phyloP scores from a whole-genome alignment of 2,888 invertebrate genomes.

The Lepidocyrtoides sp. region DNA sequence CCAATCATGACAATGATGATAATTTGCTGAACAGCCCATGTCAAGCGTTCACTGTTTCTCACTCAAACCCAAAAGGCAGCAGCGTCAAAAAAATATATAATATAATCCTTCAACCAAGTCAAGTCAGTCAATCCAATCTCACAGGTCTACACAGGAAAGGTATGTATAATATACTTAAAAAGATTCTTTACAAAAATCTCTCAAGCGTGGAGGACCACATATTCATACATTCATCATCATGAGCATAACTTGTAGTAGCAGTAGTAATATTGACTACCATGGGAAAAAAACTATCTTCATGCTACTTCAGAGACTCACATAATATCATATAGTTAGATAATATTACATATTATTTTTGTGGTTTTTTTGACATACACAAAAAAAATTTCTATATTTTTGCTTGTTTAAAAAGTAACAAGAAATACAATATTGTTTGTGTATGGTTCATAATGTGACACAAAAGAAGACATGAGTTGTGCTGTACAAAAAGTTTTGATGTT shows the following conservation, averaged over 20 bases:
- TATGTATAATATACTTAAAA: not conserved
- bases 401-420: not conserved
- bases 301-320: not conserved
- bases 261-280: constrained; percentile 18
- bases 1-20: not conserved
- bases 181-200: constrained; percentile 29
- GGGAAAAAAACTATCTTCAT: constrained; percentile 1
- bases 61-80: not conserved
- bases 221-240: constrained; percentile 17
- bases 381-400: not conserved
- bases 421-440: constrained; percentile 10
- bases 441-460: constrained; percentile 32
- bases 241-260: not conserved
- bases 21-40: not conserved
- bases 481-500: not conserved
- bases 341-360: not conserved
- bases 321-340: not conserved
- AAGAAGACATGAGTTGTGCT: constrained; percentile 26
- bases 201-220: constrained; percentile 50
- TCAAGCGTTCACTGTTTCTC: constrained; percentile 22
- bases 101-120: not conserved
- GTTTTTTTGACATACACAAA: not conserved
- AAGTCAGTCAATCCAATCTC: not conserved
- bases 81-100: not conserved
- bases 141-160: not conserved